Evolutionary conservation across 2,888 invertebrate genomes (phyloP).

Genomic region (Heliconius erato): DNA sequence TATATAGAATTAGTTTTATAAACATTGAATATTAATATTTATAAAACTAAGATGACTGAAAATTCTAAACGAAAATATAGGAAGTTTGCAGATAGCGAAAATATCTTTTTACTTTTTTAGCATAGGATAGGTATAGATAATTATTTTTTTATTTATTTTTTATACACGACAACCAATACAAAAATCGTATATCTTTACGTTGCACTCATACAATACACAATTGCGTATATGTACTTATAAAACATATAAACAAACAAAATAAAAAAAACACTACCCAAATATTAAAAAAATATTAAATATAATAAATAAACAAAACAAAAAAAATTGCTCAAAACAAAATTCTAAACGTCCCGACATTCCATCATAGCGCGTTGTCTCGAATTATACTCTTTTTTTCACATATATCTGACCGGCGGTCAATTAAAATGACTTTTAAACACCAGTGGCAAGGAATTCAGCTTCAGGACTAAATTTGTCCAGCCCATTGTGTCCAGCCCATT

Average conservation of each 20-base stretch:
- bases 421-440: slow-evolving; percentile 84
- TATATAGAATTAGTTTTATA: too few species aligned
- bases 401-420: slow-evolving; percentile 75
- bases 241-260: not conserved
- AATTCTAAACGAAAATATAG: too few species aligned
- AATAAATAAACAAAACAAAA: slow-evolving; percentile 20
- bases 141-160: too few species aligned
- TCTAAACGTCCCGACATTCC: slow-evolving; percentile 67
- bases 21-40: too few species aligned
- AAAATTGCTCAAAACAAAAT: slow-evolving; percentile 26
- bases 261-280: not conserved
- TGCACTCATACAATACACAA: too few species aligned
- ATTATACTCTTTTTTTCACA: slow-evolving; percentile 63
- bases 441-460: slow-evolving; percentile 71
- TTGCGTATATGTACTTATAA: too few species aligned
- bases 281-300: not conserved
- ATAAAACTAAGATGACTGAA: too few species aligned
- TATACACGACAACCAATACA: too few species aligned
- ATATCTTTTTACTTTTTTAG: too few species aligned
- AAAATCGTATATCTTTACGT: too few species aligned
- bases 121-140: too few species aligned
- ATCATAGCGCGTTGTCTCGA: slow-evolving; percentile 72
- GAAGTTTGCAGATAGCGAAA: too few species aligned
- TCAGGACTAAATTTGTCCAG: slow-evolving; percentile 75
- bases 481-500: slow-evolving; percentile 82